Percentiles rank a stretch among this genome's conserved stretches.
Conservation (phyloP, 2,797 vertebrate species). For the Propithecus perrieri region DNA sequence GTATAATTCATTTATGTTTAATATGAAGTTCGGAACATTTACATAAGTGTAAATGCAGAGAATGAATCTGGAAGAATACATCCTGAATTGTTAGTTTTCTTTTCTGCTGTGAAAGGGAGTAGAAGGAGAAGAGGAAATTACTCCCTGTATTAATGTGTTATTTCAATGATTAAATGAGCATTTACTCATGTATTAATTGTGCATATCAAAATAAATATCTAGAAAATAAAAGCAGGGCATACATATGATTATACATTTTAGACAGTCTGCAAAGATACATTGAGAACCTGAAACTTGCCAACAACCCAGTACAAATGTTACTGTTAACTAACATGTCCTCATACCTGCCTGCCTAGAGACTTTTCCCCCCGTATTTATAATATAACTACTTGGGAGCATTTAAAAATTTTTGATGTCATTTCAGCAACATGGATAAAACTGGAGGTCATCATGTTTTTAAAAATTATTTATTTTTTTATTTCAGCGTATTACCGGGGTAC, state of each 20-base stretch:
- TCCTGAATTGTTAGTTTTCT: neutral
- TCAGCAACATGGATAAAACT: too few relatives aligned
- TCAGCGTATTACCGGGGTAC: too few relatives aligned
- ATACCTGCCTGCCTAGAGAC: neutral
- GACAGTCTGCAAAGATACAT: neutral
- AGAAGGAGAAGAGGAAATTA: neutral
- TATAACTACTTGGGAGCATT: too few relatives aligned
- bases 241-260: neutral
- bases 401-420: too few relatives aligned
- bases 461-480: too few relatives aligned
- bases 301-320: neutral
- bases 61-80: neutral
- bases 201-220: neutral
- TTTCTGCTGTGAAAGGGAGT: neutral
- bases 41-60: neutral
- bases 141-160: neutral
- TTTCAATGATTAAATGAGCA: neutral
- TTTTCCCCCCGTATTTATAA: too few relatives aligned
- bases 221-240: neutral
- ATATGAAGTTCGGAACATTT: neutral
- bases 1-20: neutral
- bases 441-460: too few relatives aligned
- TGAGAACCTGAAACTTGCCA: neutral
- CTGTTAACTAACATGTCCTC: neutral
- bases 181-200: neutral